Percentiles rank a stretch among this genome's conserved stretches.
Conservation (phyloP, 2,888 invertebrate species). For the Drosophila robusta region DNA sequence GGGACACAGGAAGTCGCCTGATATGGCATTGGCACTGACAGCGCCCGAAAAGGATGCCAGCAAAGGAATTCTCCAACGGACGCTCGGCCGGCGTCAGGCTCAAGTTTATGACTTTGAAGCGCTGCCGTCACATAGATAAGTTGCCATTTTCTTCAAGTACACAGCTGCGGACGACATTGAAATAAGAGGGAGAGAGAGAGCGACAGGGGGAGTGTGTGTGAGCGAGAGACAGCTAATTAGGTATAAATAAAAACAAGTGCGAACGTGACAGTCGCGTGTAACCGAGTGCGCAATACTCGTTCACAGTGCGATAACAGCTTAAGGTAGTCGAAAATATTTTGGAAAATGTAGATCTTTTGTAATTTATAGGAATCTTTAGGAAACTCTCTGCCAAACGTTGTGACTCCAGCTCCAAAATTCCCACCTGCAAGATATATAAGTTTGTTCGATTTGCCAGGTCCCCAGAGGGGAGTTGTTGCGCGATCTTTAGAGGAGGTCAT, state of each 20-base stretch:
- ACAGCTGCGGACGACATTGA: conserved; percentile 40
- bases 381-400: no score
- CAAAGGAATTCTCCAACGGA: conserved; percentile 40
- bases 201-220: background rate
- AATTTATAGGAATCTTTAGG: no score
- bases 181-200: background rate
- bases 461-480: no score
- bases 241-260: conserved; percentile 2
- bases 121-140: conserved; percentile 39
- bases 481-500: no score
- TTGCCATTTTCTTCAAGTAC: conserved; percentile 16
- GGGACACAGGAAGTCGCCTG: conserved; percentile 44
- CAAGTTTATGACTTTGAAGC: conserved; percentile 69
- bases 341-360: no score
- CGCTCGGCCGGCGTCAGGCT: conserved; percentile 18
- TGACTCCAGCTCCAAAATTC: no score
- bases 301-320: no score
- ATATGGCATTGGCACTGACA: conserved; percentile 46
- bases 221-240: conserved; percentile 5
- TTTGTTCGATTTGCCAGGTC: no score
- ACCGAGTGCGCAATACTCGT: no score
- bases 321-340: no score
- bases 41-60: conserved; percentile 29
- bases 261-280: no score
- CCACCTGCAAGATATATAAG: no score